Base-by-base conservation (phyloP, 1,140 invertebrate genomes). In the Brachionus manjavacas region DNA sequence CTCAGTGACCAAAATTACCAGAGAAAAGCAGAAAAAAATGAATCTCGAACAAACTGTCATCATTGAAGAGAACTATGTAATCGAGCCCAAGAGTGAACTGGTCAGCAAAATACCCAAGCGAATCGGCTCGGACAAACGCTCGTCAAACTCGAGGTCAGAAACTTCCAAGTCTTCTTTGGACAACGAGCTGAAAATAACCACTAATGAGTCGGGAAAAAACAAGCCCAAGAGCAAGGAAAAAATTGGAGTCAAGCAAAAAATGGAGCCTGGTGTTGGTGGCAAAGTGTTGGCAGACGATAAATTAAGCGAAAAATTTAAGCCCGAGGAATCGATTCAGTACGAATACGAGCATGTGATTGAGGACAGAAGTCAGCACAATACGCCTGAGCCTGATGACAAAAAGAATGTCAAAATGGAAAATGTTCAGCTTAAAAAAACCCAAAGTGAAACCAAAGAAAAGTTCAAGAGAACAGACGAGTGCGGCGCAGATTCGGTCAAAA, bases 301-400 rank as follows among this genome's bases (percentile, higher is more conserved):
- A 31, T 49, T 28, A 28, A 74, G 35, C 20, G 72, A 76, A 49
- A 76, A 76, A 49, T 49, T 76, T 8, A 76, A 76, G 25, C 72
- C 72, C 3, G 41, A 49, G 23, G 72, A 76, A 20, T 46, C 39
- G 6, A 76, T 76, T 4, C 72, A 76, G 11, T 76, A 76, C 14
- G 72, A 76, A 2, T 76, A 76, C 52, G 72, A 76, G n/a, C 72
- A 76, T 46, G 41, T 76, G n/a, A 76, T 76, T 28, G 72, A 76
- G 31, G 41, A 76, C 9, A 3, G 41, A 25, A 49, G 43, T 31
- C 39, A 25, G 12, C 39, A 76, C 25, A 46, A 76, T 25, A 76
- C 72, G 23, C 39, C 41, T 35, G 72, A 76, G 20, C 72, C 72
- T 8, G 72, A 76, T 25, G 41, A 76, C 49, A 46, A 76, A 49